Conservation (phyloP, 2,797 vertebrate species). For the Myripristis murdjan region DNA sequence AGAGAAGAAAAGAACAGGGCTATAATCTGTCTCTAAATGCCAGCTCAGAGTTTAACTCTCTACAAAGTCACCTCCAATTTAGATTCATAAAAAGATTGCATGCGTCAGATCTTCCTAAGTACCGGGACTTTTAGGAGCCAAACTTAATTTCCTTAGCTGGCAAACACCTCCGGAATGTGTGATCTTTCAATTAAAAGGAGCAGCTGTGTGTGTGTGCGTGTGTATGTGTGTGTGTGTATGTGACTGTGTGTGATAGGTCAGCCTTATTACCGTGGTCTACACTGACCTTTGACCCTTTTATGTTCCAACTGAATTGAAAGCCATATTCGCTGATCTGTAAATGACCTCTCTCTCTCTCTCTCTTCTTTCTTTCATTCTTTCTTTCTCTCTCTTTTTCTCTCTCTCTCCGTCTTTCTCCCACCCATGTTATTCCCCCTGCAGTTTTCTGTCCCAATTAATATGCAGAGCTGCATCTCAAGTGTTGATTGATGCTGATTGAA, state of each 20-base stretch:
- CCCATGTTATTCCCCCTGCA: conserved; percentile 1
- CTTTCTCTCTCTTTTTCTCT: not conserved
- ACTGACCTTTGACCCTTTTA: conserved; percentile 64
- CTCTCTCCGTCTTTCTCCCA: not conserved
- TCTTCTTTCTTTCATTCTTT: not conserved
- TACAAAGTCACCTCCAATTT: conserved; percentile 78
- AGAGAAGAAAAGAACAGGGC: conserved; percentile 16
- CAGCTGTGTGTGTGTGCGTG: conserved; percentile 45
- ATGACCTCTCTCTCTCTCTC: conserved; percentile 5
- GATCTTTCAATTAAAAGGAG: conserved; percentile 65
- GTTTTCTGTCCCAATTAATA: conserved; percentile 67
- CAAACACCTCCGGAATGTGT: conserved; percentile 58
- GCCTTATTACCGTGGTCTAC: conserved; percentile 32
- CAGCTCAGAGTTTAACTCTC: conserved; percentile 64
- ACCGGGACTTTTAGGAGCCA: conserved; percentile 62
- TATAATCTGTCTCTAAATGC: conserved; percentile 68
- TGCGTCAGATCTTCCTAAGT: conserved; percentile 71
- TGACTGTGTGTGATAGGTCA: conserved; percentile 48
- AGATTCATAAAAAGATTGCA: conserved; percentile 74
- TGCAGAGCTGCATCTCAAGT: conserved; percentile 64
- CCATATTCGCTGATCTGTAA: conserved; percentile 49
- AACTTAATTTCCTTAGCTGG: conserved; percentile 73
- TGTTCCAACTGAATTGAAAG: conserved; percentile 39
- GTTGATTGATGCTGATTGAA: conserved; percentile 84
- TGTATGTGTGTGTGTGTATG: conserved; percentile 18